Base-by-base conservation (phyloP, 1,140 invertebrate species). In the Calosoma granatense region DNA sequence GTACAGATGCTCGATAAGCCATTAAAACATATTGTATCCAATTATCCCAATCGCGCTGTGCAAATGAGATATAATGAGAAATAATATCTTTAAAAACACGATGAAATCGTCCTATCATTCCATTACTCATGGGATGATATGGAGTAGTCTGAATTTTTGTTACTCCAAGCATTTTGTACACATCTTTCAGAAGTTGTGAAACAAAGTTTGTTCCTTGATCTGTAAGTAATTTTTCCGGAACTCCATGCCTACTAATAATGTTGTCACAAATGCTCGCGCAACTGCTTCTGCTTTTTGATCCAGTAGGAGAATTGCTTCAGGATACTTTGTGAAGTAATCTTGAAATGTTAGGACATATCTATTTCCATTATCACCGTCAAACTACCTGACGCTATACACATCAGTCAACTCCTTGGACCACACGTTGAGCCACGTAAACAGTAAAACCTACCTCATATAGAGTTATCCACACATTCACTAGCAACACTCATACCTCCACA, bases 271-370 rank as follows among this genome's bases (percentile, higher is more conserved):
- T 15, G 56, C 52, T 21, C 56, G 23, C 43, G 54, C 43, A 36
- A 39, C n/a, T n/a, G n/a, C 51, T 21, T 60, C 55, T 53, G 54
- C 30, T 19, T 53, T 51, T 41, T 36, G 51, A 20, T 61, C 19
- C 1, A 59, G 55, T 17, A 26, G 47, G 3, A 17, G 9, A 17
- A 47, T 11, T 14, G 61, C 61, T 30, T 60, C 41, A 9, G 55
- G 51, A 39, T 52, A 62, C 30, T 56, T 60, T 2, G 41, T 56
- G 12, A 63, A 47, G 19, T 55, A 14, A 47, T 59, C 53, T 41
- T 59, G 56, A 20, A 60, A 15, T 11, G 59, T 59, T n/a, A 62
- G 30, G 20, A 62, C 55, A 22, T 56, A 56, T 41, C 19, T 60
- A 56, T 61, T 59, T 30, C 52, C 41, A 9, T 51, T 15, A 22